A percentile compares a stretch with the other conserved stretches of the same genome.
These are phyloP conservation scores for Notolepis coatsorum DNA, from an alignment of 2,797 vertebrate species.

Conservation along the genomic window DNA sequence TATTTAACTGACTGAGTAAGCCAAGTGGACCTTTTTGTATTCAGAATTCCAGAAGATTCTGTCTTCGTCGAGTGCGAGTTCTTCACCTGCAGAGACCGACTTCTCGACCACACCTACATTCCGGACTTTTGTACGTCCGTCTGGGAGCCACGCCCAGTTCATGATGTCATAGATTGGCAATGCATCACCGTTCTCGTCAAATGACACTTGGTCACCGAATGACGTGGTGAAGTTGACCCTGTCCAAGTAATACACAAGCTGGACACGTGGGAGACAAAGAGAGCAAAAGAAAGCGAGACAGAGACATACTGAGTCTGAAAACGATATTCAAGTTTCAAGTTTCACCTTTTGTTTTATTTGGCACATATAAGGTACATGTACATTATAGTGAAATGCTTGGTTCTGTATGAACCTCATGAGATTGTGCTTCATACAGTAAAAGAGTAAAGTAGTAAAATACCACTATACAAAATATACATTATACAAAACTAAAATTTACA, in stretches of 20 bases:
- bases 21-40: conserved; percentile 37
- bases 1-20: neutral
- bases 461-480: too few relatives aligned
- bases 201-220: conserved; percentile 74
- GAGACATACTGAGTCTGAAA: too few relatives aligned
- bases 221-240: conserved; percentile 71
- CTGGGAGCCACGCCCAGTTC: conserved; percentile 69
- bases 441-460: too few relatives aligned
- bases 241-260: conserved; percentile 72
- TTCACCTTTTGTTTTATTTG: too few relatives aligned
- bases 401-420: too few relatives aligned
- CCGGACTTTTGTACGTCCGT: conserved; percentile 53
- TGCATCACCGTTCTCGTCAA: conserved; percentile 77
- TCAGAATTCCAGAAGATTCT: conserved; percentile 76
- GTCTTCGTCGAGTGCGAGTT: conserved; percentile 61
- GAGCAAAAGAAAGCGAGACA: neutral
- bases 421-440: too few relatives aligned
- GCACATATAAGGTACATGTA: too few relatives aligned
- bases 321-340: too few relatives aligned
- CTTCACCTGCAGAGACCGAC: conserved; percentile 34
- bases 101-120: conserved; percentile 68
- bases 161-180: conserved; percentile 76
- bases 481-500: too few relatives aligned
- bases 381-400: too few relatives aligned
- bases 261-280: neutral